Evolutionary conservation across 2,113 vertebrate genomes (phyloP), one percentile per base, ranked within the genome.

Genomic region (Columbina picui): DNA sequence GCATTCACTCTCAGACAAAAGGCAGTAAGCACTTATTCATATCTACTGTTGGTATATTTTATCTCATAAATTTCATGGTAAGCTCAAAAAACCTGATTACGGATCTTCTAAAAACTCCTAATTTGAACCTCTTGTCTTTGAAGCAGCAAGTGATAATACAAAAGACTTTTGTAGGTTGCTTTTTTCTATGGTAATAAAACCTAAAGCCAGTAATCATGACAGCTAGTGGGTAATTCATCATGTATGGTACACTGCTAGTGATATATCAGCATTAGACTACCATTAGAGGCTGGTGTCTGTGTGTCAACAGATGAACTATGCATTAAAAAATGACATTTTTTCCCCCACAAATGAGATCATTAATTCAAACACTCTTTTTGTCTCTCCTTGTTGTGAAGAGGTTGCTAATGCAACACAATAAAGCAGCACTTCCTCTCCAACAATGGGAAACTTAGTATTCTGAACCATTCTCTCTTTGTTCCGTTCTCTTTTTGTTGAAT

Each of bases 331-430:
- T 76, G 34, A 78, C 34, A 17, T 21, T 18, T 81, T 57, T 67
- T 34, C 1, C 50, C 23, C 22, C n/a, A 43, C 59, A 52, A 79
- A 85, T 85, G 74, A 83, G 78, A 10, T 87, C 61, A 77, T 94
- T 87, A 90, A 88, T 97, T 95, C 75, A 85, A 87, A 49, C 43
- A 23, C 70, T 78, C 70, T 64, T 91, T 95, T 88, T 94, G 65
- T 87, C 70, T 79, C 50, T 80, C 36, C 32, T 69, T 82, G 38
- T 79, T 85, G 57, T 67, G 49, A 93, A 80, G 75, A 38, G 41
- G 59, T 83, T 94, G 63, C 78, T 88, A 91, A 90, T 90, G 50
- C 87, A 88, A 74, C 22, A 69, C 50, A 83, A 41, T 61, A 79
- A 91, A 88, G 67, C 63, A 50, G 52, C 32, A 18, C 63, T 69